A percentile compares a stretch with the other conserved stretches of the same genome.
phyloP scores from a whole-genome alignment of 2,888 invertebrate species.

The Scaptomyza polygonia region DNA sequence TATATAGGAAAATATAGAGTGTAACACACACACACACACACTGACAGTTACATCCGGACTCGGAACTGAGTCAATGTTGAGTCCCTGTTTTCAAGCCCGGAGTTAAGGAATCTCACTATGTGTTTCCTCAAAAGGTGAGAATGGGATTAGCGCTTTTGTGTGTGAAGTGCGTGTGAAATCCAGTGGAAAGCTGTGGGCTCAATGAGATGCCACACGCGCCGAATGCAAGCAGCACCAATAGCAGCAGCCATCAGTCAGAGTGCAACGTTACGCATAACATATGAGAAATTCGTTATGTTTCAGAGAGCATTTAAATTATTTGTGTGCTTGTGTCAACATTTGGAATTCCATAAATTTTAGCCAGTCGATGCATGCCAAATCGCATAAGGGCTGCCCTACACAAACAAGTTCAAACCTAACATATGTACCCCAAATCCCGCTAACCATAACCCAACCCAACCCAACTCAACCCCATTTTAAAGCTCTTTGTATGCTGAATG shows the following conservation, averaged over 20 bases:
- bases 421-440: not conserved
- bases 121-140: conserved; percentile 33
- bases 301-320: conserved; percentile 71
- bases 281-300: conserved; percentile 52
- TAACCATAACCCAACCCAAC: no score
- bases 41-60: conserved; percentile 1
- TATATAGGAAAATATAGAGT: conserved; percentile 21
- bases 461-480: not conserved
- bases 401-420: conserved; percentile 21
- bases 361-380: conserved; percentile 51
- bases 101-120: not conserved
- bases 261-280: conserved; percentile 27
- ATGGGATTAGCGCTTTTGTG: conserved; percentile 53
- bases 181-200: conserved; percentile 62
- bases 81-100: not conserved
- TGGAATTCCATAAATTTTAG: conserved; percentile 70
- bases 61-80: conserved; percentile 1
- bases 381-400: conserved; percentile 33
- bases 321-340: conserved; percentile 74
- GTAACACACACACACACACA: conserved; percentile 22
- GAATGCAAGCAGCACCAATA: conserved; percentile 7
- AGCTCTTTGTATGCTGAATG: not conserved
- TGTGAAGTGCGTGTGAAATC: conserved; percentile 62
- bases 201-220: conserved; percentile 38
- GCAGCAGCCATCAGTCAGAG: not conserved